Evolutionary conservation across 2,113 vertebrate species (phyloP).

Genomic region (Leptocoma aspasia): DNA sequence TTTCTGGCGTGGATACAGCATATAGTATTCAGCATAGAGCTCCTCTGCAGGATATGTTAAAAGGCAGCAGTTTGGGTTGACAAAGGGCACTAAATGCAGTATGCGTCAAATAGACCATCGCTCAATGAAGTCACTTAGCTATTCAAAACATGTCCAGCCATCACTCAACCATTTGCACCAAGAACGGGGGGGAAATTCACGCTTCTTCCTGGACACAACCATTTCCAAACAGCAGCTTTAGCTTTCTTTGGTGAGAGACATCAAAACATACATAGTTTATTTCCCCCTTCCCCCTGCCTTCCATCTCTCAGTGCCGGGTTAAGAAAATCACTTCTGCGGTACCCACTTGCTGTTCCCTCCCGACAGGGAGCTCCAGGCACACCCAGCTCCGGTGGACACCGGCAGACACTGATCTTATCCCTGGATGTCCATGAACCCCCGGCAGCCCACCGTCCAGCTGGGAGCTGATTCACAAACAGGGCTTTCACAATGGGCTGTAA

Average conservation of each 20-base stretch:
- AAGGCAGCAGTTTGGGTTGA: slow-evolving; percentile 77
- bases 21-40: slow-evolving; percentile 77
- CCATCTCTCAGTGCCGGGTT: background rate
- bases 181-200: slow-evolving; percentile 53
- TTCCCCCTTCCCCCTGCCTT: background rate
- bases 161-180: slow-evolving; percentile 80
- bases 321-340: slow-evolving; percentile 63
- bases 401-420: background rate
- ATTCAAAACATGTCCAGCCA: slow-evolving; percentile 85
- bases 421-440: background rate
- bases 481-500: slow-evolving; percentile 13
- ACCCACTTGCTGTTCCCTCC: background rate
- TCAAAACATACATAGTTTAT: slow-evolving; percentile 26
- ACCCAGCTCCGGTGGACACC: background rate
- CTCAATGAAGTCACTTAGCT: slow-evolving; percentile 86
- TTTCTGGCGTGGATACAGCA: slow-evolving; percentile 73
- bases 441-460: background rate
- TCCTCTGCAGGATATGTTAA: slow-evolving; percentile 79
- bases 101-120: slow-evolving; percentile 86
- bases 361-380: slow-evolving; percentile 5
- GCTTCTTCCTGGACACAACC: slow-evolving; percentile 44
- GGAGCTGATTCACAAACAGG: slow-evolving; percentile 9
- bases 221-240: slow-evolving; percentile 46
- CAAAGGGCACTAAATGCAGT: slow-evolving; percentile 84
- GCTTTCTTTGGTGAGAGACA: slow-evolving; percentile 54